Evolutionary conservation across 2,113 vertebrate species (phyloP), one percentile per base, ranked within the genome.

Genomic region (Trogon surrucura): DNA sequence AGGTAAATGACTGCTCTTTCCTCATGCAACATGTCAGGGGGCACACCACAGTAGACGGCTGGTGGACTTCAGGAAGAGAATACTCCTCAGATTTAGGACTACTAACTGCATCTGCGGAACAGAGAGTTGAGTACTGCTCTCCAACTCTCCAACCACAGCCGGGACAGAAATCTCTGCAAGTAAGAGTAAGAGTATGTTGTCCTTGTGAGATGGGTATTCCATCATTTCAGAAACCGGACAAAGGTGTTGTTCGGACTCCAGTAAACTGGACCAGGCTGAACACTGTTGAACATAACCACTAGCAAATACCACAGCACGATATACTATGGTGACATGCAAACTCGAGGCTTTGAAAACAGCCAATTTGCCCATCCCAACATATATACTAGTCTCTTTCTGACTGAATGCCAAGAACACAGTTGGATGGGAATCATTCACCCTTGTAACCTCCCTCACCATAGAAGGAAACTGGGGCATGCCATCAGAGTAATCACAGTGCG

Each of bases 311-410:
- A 47, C 27, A 61, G 58, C 23, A 70, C 0, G 0, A 34, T 29
- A 25, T 41, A 41, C 27, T 78, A 44, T 4, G 22, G 45, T n/a
- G 75, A 65, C 22, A n/a, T 16, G 60, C 36, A 70, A 57, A 54
- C 36, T 65, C 0, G 0, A 69, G 54, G 27, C 62, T 58, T 57
- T 58, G 75, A 85, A 83, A 90, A 58, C 36, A 82, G 56, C 12
- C 0, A 0, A 16, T 61, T 56, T 70, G 36, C 44, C 71, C 7
- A 4, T 54, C 29, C 45, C 47, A 21, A 13, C 41, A 21, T 30
- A 32, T 15, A 21, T 9, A 88, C 30, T 22, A 12, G n/a, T 16
- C 54, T 80, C 36, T 36, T 93, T 82, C 62, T 73, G 67, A 64
- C 16, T 2, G 5, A 80, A 88, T 72, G 36, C 15, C 48, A 67